These are phyloP conservation scores for Rachycentron canadum DNA, from an alignment of 2,797 vertebrate genomes.

Conservation along the genomic window DNA sequence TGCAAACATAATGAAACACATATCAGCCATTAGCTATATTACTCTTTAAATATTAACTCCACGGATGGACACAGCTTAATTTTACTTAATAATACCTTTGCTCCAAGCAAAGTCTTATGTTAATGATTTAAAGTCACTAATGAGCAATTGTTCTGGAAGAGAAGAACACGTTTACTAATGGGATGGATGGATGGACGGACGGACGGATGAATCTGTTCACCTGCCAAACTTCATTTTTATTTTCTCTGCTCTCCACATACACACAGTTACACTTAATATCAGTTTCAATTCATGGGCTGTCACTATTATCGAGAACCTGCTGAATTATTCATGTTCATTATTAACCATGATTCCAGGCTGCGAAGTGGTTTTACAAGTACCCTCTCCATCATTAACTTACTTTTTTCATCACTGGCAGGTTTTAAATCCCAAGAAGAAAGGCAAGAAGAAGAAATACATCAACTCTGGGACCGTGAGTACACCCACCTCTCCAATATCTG, in stretches of 20 bases:
- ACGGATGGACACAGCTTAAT: not conserved
- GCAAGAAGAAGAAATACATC: constrained; percentile 96
- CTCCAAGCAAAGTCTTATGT: not conserved
- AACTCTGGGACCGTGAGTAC: constrained; percentile 95
- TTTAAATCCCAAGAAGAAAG: constrained; percentile 95
- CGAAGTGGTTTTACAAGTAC: constrained; percentile 56
- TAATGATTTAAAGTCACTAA: too few relatives aligned
- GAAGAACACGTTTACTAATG: not conserved
- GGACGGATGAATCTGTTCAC: constrained; percentile 23
- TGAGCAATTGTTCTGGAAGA: not conserved
- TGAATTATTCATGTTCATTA: constrained; percentile 69
- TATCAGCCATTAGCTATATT: not conserved
- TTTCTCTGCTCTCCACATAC: not conserved
- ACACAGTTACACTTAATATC: constrained; percentile 32
- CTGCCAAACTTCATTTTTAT: constrained; percentile 28
- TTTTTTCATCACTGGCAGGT: constrained; percentile 80
- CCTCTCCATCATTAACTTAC: constrained; percentile 32
- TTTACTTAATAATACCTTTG: too few relatives aligned
- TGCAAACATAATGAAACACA: not conserved
- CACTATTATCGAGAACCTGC: constrained; percentile 30
- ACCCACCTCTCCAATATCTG: constrained; percentile 15
- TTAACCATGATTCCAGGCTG: constrained; percentile 39
- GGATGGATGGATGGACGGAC: constrained; percentile 6
- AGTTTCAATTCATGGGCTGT: constrained; percentile 15
- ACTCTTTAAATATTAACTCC: not conserved